phyloP scores from a whole-genome alignment of 2,888 invertebrate species.

The Buathra laborator region DNA sequence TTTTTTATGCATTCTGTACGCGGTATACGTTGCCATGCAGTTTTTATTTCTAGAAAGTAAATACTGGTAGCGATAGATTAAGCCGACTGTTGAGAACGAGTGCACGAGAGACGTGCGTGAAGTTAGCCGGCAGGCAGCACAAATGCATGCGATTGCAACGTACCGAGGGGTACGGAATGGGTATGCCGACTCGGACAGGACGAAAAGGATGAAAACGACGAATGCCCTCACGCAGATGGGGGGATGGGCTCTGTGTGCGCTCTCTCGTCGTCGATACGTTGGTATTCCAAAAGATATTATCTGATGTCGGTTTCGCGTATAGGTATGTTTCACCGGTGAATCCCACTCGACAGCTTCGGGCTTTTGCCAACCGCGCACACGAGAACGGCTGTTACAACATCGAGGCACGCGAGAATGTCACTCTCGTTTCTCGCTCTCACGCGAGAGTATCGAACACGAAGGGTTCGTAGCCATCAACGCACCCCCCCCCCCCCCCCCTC shows the following conservation, averaged over 20 bases:
- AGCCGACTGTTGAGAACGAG: background rate
- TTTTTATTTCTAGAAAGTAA: background rate
- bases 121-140: background rate
- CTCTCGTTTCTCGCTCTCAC: background rate
- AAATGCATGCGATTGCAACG: constrained; percentile 12
- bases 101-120: constrained; percentile 1
- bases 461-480: background rate
- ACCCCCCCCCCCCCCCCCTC: no score
- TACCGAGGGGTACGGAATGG: background rate
- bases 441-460: background rate
- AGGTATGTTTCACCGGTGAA: constrained; percentile 11
- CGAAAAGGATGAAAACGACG: background rate
- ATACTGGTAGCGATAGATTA: constrained; percentile 10
- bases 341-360: constrained; percentile 6
- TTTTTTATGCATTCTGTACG: no score
- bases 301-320: constrained; percentile 5
- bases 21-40: background rate
- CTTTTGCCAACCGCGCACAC: constrained; percentile 15
- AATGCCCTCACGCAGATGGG: background rate
- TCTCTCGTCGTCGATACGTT: constrained; percentile 1
- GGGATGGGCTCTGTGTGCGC: background rate
- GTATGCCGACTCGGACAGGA: background rate
- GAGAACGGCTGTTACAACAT: background rate
- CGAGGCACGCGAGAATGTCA: constrained; percentile 24
- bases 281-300: constrained; percentile 29